Conservation (phyloP, 2,888 invertebrate genomes). For the Andrena trimmerana region DNA sequence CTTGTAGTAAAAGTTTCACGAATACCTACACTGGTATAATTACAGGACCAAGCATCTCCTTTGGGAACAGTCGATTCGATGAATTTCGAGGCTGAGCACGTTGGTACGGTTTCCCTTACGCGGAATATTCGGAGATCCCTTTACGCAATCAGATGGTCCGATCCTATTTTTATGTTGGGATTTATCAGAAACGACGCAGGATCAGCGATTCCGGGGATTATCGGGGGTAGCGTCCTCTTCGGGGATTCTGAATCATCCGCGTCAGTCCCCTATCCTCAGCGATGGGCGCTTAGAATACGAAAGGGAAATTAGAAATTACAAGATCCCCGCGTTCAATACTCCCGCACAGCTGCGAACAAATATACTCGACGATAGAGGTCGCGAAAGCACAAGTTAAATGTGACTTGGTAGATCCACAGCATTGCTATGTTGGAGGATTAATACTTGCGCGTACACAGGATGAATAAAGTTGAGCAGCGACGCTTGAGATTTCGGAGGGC, state of each 20-base stretch:
- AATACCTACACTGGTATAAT: too few species aligned
- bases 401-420: slow-evolving; percentile 16
- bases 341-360: neutral
- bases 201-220: slow-evolving; percentile 49
- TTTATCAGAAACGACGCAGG: slow-evolving; percentile 32
- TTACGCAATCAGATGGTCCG: slow-evolving; percentile 28
- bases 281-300: slow-evolving; percentile 13
- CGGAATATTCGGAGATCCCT: slow-evolving; percentile 9
- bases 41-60: too few species aligned
- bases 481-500: slow-evolving; percentile 20
- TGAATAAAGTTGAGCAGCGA: slow-evolving; percentile 42
- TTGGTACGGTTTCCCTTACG: slow-evolving; percentile 10
- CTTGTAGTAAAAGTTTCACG: too few species aligned
- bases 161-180: slow-evolving; percentile 54
- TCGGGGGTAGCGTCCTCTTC: neutral
- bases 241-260: slow-evolving; percentile 10
- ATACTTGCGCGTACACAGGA: slow-evolving; percentile 22
- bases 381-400: neutral
- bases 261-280: neutral
- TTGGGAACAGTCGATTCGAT: neutral
- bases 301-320: slow-evolving; percentile 35
- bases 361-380: neutral
- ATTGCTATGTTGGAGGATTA: slow-evolving; percentile 35
- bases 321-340: neutral
- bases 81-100: neutral